Conservation (phyloP, 2,797 vertebrate species). For the Xenopus petersii region DNA sequence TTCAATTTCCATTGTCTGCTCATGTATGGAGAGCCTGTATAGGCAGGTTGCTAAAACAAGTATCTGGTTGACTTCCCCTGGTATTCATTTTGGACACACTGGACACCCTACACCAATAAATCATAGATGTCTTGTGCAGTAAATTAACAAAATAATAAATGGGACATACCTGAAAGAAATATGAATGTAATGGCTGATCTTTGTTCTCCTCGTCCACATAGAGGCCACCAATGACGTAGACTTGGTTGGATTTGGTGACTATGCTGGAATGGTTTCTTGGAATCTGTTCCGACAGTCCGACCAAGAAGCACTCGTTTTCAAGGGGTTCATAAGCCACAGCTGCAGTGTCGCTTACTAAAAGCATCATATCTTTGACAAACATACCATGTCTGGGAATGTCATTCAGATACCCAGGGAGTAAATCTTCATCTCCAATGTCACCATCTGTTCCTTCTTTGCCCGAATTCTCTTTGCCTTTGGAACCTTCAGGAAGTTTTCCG, state of each 20-base stretch:
- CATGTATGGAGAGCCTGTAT: no score
- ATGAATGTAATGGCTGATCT: constrained; percentile 88
- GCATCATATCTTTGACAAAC: constrained; percentile 84
- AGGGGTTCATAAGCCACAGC: constrained; percentile 88
- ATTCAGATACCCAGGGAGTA: constrained; percentile 86
- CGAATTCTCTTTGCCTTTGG: constrained; percentile 70
- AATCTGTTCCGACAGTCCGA: constrained; percentile 86
- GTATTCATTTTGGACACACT: no score
- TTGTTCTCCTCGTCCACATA: constrained; percentile 94
- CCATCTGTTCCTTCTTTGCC: constrained; percentile 62
- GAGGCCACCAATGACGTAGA: constrained; percentile 88
- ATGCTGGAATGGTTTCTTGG: constrained; percentile 94
- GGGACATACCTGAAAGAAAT: constrained; percentile 87
- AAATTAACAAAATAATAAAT: neutral
- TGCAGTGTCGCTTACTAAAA: constrained; percentile 89
- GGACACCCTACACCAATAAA: no score
- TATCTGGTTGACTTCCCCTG: no score
- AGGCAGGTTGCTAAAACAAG: no score
- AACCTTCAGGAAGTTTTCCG: constrained; percentile 86
- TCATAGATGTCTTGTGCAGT: neutral
- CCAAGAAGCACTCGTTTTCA: constrained; percentile 92
- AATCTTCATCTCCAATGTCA: constrained; percentile 76
- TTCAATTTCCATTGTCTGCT: no score
- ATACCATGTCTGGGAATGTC: constrained; percentile 86
- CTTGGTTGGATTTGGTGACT: constrained; percentile 80